Evolutionary conservation across 2,888 invertebrate genomes (phyloP).

Genomic region (Galerucella calmariensis): DNA sequence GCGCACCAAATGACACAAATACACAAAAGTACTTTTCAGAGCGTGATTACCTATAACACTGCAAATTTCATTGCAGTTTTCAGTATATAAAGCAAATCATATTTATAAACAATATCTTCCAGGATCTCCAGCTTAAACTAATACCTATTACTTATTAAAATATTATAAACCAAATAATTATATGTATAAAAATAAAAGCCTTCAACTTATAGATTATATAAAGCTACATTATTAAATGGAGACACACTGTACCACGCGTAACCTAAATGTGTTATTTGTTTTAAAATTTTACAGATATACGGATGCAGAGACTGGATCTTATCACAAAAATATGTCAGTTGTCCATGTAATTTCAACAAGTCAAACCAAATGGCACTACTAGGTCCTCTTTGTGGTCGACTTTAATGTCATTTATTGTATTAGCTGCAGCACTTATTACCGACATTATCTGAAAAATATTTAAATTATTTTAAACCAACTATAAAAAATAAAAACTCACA

Average conservation of each 20-base stretch:
- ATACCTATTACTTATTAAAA: not conserved
- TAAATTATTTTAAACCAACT: conserved; percentile 6
- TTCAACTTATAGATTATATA: too few species aligned
- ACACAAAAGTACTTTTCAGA: too few species aligned
- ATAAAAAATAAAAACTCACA: not conserved
- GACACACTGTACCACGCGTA: not conserved
- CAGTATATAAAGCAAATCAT: too few species aligned
- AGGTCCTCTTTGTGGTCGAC: conserved; percentile 90
- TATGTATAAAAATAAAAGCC: not conserved
- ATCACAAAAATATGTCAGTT: conserved; percentile 1
- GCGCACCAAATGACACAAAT: too few species aligned
- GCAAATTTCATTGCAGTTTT: too few species aligned
- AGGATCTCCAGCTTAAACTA: too few species aligned
- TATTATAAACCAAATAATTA: not conserved
- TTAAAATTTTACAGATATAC: not conserved
- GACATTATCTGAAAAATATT: conserved; percentile 74
- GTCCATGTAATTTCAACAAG: conserved; percentile 16
- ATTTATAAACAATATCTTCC: too few species aligned
- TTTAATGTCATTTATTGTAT: conserved; percentile 81
- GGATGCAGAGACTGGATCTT: not conserved
- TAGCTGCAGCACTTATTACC: conserved; percentile 76
- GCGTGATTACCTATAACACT: too few species aligned
- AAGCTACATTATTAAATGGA: not conserved
- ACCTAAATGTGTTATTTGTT: not conserved
- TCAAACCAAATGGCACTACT: conserved; percentile 86